Conservation (phyloP, 2,113 vertebrate species). For the Abramis brama region DNA sequence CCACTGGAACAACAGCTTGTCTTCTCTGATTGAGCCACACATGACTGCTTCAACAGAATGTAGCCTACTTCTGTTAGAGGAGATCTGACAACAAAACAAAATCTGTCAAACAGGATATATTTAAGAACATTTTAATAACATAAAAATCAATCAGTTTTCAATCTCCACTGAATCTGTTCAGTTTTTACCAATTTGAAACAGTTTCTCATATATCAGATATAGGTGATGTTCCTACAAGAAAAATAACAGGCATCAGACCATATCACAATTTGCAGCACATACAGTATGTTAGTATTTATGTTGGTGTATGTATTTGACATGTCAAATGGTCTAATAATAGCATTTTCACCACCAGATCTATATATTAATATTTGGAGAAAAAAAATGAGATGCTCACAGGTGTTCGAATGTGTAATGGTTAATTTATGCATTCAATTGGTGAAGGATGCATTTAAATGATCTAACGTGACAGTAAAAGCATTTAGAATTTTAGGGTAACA, state of each 20-base stretch:
- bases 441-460: neutral
- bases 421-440: neutral
- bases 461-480: neutral
- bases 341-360: neutral
- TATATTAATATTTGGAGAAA: neutral
- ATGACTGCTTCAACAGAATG: neutral
- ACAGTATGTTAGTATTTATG: neutral
- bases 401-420: neutral
- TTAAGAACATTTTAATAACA: neutral
- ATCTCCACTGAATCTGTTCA: neutral
- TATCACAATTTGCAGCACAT: conserved; percentile 6
- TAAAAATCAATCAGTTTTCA: neutral
- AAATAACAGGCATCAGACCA: neutral
- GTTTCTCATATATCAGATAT: neutral
- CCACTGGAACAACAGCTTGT: neutral
- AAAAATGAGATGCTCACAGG: neutral
- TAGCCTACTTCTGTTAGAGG: neutral
- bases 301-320: neutral
- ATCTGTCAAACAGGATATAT: neutral
- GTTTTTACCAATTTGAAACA: neutral
- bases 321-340: neutral
- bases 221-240: neutral
- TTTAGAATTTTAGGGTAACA: neutral
- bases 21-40: neutral
- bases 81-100: neutral